phyloP scores from a whole-genome alignment of 2,888 invertebrate genomes.

The Agelastica alni region DNA sequence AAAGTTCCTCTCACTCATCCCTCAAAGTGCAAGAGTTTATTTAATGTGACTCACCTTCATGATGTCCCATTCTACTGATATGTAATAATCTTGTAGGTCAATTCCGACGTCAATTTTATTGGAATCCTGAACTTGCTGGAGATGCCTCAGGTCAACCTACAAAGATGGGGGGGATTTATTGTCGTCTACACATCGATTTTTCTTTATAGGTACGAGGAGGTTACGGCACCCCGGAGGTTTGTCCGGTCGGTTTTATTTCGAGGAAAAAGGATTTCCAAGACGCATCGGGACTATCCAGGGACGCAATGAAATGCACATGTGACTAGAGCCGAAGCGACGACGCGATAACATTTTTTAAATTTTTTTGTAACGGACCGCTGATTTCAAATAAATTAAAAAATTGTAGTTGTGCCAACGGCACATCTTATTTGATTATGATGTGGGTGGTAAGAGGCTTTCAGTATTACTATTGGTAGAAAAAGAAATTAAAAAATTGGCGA shows the following conservation, averaged over 20 bases:
- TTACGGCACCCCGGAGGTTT: constrained; percentile 3
- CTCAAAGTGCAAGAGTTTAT: too few relatives aligned
- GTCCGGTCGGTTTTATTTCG: not conserved
- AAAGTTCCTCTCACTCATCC: too few relatives aligned
- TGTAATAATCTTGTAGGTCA: constrained; percentile 91
- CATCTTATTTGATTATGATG: too few relatives aligned
- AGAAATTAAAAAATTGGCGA: too few relatives aligned
- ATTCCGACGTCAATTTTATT: constrained; percentile 89
- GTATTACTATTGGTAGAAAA: too few relatives aligned
- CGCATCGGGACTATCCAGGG: not conserved
- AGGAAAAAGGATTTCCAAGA: not conserved
- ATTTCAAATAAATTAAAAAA: too few relatives aligned
- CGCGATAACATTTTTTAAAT: too few relatives aligned
- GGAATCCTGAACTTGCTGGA: constrained; percentile 84
- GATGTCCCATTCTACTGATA: constrained; percentile 98
- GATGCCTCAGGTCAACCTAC: constrained; percentile 88
- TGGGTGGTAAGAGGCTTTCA: too few relatives aligned
- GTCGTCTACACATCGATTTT: constrained; percentile 9
- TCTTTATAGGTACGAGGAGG: not conserved
- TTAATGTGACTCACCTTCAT: constrained; percentile 88
- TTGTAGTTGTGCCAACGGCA: too few relatives aligned
- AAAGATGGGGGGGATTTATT: constrained; percentile 38
- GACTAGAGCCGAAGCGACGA: too few relatives aligned
- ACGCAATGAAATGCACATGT: too few relatives aligned
- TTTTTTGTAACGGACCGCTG: too few relatives aligned